Percentiles rank a stretch among this genome's conserved stretches.
phyloP scores from a whole-genome alignment of 2,113 vertebrate species.

The Cacatua alba region DNA sequence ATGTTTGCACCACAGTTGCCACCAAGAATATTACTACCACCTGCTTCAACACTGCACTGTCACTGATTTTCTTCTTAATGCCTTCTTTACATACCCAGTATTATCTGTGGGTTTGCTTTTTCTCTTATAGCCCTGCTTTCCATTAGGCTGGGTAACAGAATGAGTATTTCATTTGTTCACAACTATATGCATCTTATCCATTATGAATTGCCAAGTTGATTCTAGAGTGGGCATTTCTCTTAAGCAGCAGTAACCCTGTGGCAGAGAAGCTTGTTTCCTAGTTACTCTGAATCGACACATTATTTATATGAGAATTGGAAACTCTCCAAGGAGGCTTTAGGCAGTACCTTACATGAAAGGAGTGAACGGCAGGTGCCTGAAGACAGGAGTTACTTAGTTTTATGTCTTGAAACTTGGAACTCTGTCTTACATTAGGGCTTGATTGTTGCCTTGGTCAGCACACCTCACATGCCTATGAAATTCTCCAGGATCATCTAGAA shows the following conservation, averaged over 20 bases:
- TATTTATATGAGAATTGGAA: neutral
- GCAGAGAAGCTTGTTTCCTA: neutral
- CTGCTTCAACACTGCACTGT: neutral
- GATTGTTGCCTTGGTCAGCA: neutral
- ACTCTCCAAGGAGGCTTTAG: neutral
- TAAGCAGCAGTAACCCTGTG: neutral
- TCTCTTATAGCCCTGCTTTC: neutral
- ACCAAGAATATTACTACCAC: accelerated
- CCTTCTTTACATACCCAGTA: neutral
- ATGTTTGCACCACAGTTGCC: neutral
- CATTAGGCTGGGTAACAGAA: neutral
- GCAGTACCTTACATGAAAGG: neutral
- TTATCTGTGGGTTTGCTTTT: neutral
- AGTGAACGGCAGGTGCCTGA: neutral
- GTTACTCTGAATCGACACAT: neutral
- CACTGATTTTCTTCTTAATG: neutral
- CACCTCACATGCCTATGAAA: neutral
- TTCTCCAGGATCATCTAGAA: neutral
- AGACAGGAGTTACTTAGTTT: neutral
- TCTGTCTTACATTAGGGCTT: neutral
- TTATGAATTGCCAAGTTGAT: neutral
- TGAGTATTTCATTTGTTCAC: neutral
- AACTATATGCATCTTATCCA: neutral
- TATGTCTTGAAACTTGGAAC: neutral
- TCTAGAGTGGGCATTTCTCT: neutral